A percentile compares a stretch with the other conserved stretches of the same genome.
phyloP scores from a whole-genome alignment of 2,888 invertebrate genomes.

The Philonicus albiceps region DNA sequence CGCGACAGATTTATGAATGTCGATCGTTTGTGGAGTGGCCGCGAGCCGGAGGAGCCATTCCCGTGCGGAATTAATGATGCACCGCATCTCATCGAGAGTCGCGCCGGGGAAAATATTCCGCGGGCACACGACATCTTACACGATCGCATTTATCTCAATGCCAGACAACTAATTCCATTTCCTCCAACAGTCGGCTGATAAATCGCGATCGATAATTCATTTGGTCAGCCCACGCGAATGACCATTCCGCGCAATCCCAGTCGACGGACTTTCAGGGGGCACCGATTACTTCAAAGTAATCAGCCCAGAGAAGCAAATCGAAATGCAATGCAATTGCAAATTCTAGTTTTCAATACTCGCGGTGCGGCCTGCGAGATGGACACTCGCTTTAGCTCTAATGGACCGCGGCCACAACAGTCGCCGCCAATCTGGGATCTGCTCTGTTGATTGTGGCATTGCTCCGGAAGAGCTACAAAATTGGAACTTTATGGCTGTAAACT shows the following conservation, averaged over 20 bases:
- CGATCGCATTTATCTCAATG: constrained; percentile 30
- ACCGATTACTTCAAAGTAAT: constrained; percentile 22
- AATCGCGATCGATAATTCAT: constrained; percentile 45
- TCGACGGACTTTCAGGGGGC: constrained; percentile 7
- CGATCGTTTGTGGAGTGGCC: constrained; percentile 11
- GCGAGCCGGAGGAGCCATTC: not conserved
- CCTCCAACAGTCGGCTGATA: constrained; percentile 39
- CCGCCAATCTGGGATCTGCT: not conserved
- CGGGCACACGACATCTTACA: constrained; percentile 30
- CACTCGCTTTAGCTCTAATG: not conserved
- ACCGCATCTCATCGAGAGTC: constrained; percentile 6
- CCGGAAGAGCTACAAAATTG: not conserved
- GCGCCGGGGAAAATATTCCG: not conserved
- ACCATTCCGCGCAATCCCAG: not conserved
- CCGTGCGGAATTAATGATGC: constrained; percentile 10
- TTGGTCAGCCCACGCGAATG: constrained; percentile 42
- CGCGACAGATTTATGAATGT: constrained; percentile 20
- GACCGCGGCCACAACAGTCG: not conserved
- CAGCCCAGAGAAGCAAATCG: constrained; percentile 26
- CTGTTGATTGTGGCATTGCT: not conserved
- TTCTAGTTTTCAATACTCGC: constrained; percentile 17
- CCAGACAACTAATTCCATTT: constrained; percentile 42
- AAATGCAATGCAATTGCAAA: not conserved
- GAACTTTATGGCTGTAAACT: not conserved
- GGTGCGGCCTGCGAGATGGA: not conserved